Evolutionary conservation across 2,888 invertebrate species (phyloP).

Genomic region (Miltochrista miniata): DNA sequence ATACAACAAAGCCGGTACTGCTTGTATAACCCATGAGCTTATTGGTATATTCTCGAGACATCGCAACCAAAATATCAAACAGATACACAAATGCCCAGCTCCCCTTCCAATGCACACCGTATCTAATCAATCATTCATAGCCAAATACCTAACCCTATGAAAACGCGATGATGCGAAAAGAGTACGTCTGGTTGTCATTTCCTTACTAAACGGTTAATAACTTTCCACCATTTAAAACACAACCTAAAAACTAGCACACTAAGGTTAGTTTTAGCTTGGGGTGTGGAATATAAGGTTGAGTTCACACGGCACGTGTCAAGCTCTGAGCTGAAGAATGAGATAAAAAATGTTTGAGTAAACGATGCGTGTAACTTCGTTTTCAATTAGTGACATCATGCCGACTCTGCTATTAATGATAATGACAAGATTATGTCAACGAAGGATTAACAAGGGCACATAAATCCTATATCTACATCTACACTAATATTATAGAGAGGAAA

Average conservation of each 20-base stretch:
- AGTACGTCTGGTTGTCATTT: constrained; percentile 68
- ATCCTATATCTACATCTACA: too few species aligned
- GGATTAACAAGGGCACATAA: neutral
- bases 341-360: constrained; percentile 51
- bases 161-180: constrained; percentile 74
- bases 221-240: constrained; percentile 31
- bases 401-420: constrained; percentile 16
- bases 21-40: neutral
- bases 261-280: constrained; percentile 30
- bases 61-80: neutral
- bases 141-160: constrained; percentile 57
- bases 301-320: constrained; percentile 53
- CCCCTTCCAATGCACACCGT: constrained; percentile 18
- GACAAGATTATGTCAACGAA: constrained; percentile 11
- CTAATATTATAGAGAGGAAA: too few species aligned
- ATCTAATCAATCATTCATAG: constrained; percentile 40
- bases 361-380: constrained; percentile 49
- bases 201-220: constrained; percentile 66
- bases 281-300: constrained; percentile 33
- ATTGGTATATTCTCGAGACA: neutral
- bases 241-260: constrained; percentile 23
- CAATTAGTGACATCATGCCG: constrained; percentile 33
- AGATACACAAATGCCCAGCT: constrained; percentile 5
- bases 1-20: too few species aligned
- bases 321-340: constrained; percentile 43